Base-by-base conservation (phyloP, 2,888 invertebrate genomes). In the Cryptus armator region DNA sequence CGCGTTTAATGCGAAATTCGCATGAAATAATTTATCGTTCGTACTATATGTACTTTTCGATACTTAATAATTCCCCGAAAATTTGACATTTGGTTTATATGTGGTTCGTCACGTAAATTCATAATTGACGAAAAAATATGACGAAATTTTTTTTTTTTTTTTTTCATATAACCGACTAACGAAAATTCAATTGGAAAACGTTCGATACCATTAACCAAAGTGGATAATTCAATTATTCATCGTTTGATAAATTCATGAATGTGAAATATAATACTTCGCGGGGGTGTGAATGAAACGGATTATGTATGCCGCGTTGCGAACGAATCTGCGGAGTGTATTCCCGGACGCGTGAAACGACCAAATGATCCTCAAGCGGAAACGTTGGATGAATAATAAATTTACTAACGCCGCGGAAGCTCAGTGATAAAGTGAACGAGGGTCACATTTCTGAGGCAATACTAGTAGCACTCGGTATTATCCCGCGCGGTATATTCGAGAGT, bases 341-440 rank as follows among this genome's bases (percentile, higher is more conserved):
- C 29, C 12, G 44, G 44, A 74, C 48, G 48, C 80, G 70, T 62
- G 71, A 72, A 72, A 67, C 70, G 71, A 76, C 70, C 71, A 44
- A 80, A 80, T 84, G 43, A 71, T 84, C 76, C 56, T 66, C 37
- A 66, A 76, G 64, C 56, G 12, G 19, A 24, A 43, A 72, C 71
- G 80, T 48, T 16, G 71, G 56, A 44, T 76, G 84, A 84, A 84
- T 84, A 84, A 84, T 76, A 80, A 84, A 84, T 76, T 46, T 59
- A 59, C 76, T 43, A n/a, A 56, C 48, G 48, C 24, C 48, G 16
- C 44, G 24, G 37, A 32, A 43, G 62, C 37, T 32, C 44, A 51
- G 72, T 72, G 84, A 80, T 72, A 67, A 76, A 84, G 80, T 43
- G 71, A 76, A 59, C 76, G 76, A 71, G 76, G 71, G 76, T 84